These are phyloP conservation scores for Drosophila ezoana DNA, from an alignment of 2,888 invertebrate genomes.

Conservation along the genomic window DNA sequence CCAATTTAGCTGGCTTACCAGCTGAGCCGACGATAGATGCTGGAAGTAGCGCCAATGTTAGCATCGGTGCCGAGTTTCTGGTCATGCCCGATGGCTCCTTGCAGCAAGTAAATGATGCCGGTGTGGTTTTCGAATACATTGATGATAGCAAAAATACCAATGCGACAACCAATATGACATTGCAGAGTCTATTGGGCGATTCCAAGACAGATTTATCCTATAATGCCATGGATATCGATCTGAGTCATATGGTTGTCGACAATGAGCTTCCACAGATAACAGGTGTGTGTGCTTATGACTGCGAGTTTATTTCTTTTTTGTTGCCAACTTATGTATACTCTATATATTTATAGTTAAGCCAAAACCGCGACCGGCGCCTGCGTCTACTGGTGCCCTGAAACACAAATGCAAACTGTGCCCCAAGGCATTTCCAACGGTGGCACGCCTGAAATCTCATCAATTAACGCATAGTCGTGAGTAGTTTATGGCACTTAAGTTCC, in stretches of 20 bases:
- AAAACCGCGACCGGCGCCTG: slow-evolving; percentile 29
- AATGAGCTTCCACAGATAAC: slow-evolving; percentile 49
- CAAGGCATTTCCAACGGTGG: slow-evolving; percentile 59
- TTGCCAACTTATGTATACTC: background rate
- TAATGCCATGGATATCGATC: slow-evolving; percentile 70
- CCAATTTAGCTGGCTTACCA: background rate
- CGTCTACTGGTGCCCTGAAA: slow-evolving; percentile 33
- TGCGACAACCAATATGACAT: slow-evolving; percentile 27
- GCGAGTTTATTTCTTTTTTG: background rate
- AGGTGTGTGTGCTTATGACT: slow-evolving; percentile 24
- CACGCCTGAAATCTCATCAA: slow-evolving; percentile 70
- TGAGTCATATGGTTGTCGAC: slow-evolving; percentile 64
- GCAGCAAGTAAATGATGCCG: slow-evolving; percentile 72
- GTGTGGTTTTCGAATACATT: slow-evolving; percentile 81
- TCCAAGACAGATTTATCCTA: slow-evolving; percentile 21
- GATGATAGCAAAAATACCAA: slow-evolving; percentile 55
- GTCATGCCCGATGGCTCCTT: slow-evolving; percentile 79
- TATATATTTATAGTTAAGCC: slow-evolving; percentile 37
- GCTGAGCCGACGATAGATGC: slow-evolving; percentile 10
- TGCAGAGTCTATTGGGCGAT: slow-evolving; percentile 52
- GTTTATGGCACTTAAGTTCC: background rate
- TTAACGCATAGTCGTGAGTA: slow-evolving; percentile 69
- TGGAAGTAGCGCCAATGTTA: slow-evolving; percentile 50
- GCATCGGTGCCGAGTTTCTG: slow-evolving; percentile 77
- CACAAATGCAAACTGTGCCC: slow-evolving; percentile 66